Base-by-base conservation (phyloP, 2,113 vertebrate genomes). In the Sinocyclocheilus anophthalmus region DNA sequence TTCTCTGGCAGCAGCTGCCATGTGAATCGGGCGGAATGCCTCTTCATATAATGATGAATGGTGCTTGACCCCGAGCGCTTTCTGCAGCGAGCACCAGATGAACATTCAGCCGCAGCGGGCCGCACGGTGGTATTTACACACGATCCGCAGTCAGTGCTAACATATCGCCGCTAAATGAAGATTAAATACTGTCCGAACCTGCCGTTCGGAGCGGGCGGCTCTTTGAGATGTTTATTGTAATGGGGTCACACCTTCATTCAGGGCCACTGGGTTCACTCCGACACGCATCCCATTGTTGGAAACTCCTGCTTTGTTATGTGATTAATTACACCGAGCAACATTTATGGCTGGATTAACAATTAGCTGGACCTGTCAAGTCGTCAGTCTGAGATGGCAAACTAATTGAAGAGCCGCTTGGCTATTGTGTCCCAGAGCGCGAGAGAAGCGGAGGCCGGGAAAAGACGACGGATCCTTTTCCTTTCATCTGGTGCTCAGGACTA, bases 11-110 rank as follows among this genome's bases (percentile, higher is more conserved):
- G 93, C 97, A 98, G 96, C 96, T 96, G 95, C 94, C 90, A 92
- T 95, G 95, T 94, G 95, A 95, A 96, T 95, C 61, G 77, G 95
- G 96, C 95, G 95, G 96, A 97, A 97, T 97, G 97, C 96, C 97
- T 97, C 97, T 97, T 96, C 94, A 95, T 93, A 93, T 96, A 94
- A 96, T 99, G 97, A 99, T 99, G 96, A 97, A 99, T 98, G 97
- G 96, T 95, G 93, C 96, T 97, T 98, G 97, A 98, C 97, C 97
- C 94, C 87, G 91, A 93, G 96, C 92, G 92, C 92, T 96, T 84
- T 84, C 77, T 93, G 94, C 96, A 91, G 93, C 94, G 94, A 94
- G 93, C 94, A 93, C 93, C 94, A 95, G 95, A 96, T 96, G 95
- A 95, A 94, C 94, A 95, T 91, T 55, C 70, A 65, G 45, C 81